Conservation (phyloP, 2,797 vertebrate species). For the Margarornis squamiger region DNA sequence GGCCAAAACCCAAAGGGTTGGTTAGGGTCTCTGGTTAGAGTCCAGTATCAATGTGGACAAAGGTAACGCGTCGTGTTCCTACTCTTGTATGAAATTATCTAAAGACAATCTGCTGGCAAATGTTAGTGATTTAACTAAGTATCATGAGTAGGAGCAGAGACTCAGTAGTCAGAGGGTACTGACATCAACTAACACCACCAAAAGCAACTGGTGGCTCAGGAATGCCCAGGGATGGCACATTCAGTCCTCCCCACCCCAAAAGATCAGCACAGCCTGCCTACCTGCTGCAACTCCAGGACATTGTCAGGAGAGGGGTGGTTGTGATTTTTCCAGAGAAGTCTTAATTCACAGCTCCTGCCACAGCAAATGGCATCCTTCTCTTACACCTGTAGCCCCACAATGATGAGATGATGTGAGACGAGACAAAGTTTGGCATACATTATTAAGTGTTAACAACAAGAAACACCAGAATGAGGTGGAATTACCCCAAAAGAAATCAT, state of each 20-base stretch:
- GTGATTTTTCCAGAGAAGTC: neutral
- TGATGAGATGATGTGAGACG: fast-evolving
- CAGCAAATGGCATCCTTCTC: neutral
- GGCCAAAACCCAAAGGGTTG: neutral
- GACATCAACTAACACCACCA: neutral
- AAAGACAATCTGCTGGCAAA: neutral
- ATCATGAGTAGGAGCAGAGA: neutral
- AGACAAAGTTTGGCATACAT: neutral
- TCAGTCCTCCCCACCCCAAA: fast-evolving
- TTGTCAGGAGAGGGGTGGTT: neutral
- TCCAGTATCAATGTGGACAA: neutral
- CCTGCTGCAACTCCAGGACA: fast-evolving
- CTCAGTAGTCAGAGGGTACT: neutral
- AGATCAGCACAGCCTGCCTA: neutral
- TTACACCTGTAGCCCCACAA: neutral
- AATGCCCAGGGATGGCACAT: fast-evolving
- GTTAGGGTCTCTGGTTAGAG: neutral
- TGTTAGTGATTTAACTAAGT: neutral
- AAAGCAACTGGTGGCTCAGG: neutral
- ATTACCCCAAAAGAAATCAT: neutral
- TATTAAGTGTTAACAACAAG: neutral
- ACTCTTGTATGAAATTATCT: neutral
- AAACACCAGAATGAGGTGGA: neutral
- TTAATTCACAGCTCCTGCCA: neutral
- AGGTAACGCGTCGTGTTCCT: neutral